Percentiles rank a stretch among this genome's conserved stretches.
These are phyloP conservation scores for Aptenodytes patagonicus DNA, from an alignment of 2,113 vertebrate species.

Conservation along the genomic window DNA sequence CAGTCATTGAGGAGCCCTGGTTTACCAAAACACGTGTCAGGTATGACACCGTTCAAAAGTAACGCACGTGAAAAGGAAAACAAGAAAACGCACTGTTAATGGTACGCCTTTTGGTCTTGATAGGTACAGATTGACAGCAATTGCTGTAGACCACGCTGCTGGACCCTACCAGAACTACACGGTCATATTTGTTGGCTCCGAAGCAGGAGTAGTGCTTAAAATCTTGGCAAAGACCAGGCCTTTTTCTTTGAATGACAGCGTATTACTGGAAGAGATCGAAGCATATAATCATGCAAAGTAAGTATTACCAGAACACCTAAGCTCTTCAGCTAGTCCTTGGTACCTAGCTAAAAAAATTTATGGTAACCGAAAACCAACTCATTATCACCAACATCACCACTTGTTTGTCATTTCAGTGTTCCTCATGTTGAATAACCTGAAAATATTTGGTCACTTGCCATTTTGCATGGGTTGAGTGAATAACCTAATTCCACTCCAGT, in stretches of 20 bases:
- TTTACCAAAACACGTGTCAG: slow-evolving; percentile 98
- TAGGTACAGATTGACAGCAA: slow-evolving; percentile 91
- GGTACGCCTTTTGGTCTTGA: not conserved
- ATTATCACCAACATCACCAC: not conserved
- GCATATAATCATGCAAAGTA: slow-evolving; percentile 96
- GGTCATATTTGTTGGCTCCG: slow-evolving; percentile 93
- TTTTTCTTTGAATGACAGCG: slow-evolving; percentile 87
- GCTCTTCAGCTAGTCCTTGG: not conserved
- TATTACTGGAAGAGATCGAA: slow-evolving; percentile 96
- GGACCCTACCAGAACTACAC: slow-evolving; percentile 95
- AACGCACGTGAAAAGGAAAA: not conserved
- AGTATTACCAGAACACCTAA: slow-evolving; percentile 49
- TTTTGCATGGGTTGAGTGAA: slow-evolving; percentile 33
- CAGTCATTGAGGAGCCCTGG: slow-evolving; percentile 92
- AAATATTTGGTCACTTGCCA: slow-evolving; percentile 38
- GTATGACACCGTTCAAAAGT: slow-evolving; percentile 59
- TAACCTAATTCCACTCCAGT: not conserved
- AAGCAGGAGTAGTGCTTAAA: slow-evolving; percentile 93
- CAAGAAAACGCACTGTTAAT: not conserved
- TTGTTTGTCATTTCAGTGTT: slow-evolving; percentile 12
- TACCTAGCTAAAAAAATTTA: not conserved
- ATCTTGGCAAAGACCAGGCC: slow-evolving; percentile 91
- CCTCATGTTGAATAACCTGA: slow-evolving; percentile 16
- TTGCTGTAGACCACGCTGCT: slow-evolving; percentile 89
- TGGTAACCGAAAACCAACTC: not conserved